Conservation (phyloP, 2,113 vertebrate species). For the Rhea americana region DNA sequence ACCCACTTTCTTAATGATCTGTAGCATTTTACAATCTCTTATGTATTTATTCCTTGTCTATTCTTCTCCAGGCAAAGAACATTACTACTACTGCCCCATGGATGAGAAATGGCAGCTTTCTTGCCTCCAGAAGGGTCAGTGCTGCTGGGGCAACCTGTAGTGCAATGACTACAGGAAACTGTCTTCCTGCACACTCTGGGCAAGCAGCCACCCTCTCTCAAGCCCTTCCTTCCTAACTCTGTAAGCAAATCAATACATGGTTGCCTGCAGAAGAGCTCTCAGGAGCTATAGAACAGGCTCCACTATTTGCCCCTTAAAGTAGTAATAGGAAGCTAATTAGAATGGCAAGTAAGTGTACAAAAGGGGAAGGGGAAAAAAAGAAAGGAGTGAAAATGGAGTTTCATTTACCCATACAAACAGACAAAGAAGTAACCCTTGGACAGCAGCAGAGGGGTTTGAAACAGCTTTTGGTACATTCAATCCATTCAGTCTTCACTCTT, state of each 20-base stretch:
- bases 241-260: not conserved
- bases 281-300: not conserved
- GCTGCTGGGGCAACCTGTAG: not conserved
- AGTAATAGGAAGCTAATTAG: slow-evolving; percentile 41
- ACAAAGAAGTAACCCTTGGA: slow-evolving; percentile 34
- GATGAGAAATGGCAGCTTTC: not conserved
- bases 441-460: slow-evolving; percentile 26
- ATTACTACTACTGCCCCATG: not conserved
- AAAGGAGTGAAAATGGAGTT: slow-evolving; percentile 14
- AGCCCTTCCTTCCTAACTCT: not conserved
- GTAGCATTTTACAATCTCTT: not conserved
- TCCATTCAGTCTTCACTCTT: not conserved
- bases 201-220: not conserved
- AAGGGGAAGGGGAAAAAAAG: not conserved
- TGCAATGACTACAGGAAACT: not conserved
- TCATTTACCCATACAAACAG: not conserved
- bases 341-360: slow-evolving; percentile 39
- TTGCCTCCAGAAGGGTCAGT: not conserved
- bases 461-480: slow-evolving; percentile 9
- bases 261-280: slow-evolving; percentile 11
- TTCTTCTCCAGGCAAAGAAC: not conserved
- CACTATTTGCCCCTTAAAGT: slow-evolving; percentile 7
- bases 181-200: not conserved
- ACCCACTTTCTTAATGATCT: accelerated
- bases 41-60: not conserved